A percentile compares a stretch with the other conserved stretches of the same genome.
Conservation (phyloP, 1,140 invertebrate genomes). For the Belonocnema kinseyi region DNA sequence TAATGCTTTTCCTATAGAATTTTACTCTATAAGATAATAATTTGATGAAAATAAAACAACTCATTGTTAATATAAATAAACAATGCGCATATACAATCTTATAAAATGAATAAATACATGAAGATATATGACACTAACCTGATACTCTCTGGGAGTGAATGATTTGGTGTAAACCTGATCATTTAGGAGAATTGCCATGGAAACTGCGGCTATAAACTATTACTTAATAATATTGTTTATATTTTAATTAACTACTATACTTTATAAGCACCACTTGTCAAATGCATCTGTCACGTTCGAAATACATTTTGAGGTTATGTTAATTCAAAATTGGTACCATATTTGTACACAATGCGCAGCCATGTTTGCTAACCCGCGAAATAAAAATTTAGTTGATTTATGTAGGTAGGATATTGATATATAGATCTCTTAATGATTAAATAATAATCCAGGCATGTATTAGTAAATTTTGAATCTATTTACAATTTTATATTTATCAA, state of each 20-base stretch:
- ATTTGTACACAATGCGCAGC: neutral
- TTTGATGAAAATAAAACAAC: constrained; percentile 35
- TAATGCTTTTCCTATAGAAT: no score
- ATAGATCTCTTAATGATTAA: no score
- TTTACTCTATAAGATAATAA: no score
- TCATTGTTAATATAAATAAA: neutral
- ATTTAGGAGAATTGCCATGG: constrained; percentile 79
- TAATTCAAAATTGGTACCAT: neutral
- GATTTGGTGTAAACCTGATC: constrained; percentile 82
- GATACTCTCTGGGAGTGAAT: constrained; percentile 86
- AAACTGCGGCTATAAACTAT: constrained; percentile 49
- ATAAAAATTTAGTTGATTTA: neutral
- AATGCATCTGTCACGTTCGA: constrained; percentile 6
- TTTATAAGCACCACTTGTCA: neutral
- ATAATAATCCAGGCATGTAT: no score
- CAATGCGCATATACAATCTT: neutral
- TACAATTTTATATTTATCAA: no score
- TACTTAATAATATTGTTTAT: constrained; percentile 5
- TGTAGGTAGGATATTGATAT: no score
- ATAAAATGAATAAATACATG: constrained; percentile 27
- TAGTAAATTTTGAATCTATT: no score
- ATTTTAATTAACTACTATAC: constrained; percentile 16
- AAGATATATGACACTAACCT: constrained; percentile 71
- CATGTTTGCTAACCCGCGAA: neutral
- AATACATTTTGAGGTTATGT: constrained; percentile 11